These are phyloP conservation scores for Hycleus cichorii DNA, from an alignment of 1,140 invertebrate genomes.

Conservation along the genomic window DNA sequence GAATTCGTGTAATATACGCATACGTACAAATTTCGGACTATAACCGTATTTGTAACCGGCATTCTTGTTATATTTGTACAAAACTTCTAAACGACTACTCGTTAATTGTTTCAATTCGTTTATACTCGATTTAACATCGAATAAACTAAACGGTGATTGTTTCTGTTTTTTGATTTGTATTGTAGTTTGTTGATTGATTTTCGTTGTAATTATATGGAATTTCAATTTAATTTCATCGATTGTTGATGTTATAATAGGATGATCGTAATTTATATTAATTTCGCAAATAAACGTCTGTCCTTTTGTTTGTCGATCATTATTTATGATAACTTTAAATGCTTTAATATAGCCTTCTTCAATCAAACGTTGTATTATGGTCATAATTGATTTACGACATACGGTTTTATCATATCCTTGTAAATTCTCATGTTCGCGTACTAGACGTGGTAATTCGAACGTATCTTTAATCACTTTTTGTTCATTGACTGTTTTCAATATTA, in stretches of 20 bases:
- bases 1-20: slow-evolving; percentile 58
- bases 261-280: slow-evolving; percentile 45
- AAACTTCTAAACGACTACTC: background rate
- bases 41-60: slow-evolving; percentile 4
- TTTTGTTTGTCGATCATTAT: slow-evolving; percentile 43
- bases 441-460: slow-evolving; percentile 47
- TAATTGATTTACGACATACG: slow-evolving; percentile 56
- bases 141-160: slow-evolving; percentile 8
- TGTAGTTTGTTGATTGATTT: background rate
- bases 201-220: slow-evolving; percentile 38
- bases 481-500: slow-evolving; percentile 53
- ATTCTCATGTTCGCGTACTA: slow-evolving; percentile 46
- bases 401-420: slow-evolving; percentile 44
- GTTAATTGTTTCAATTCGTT: slow-evolving; percentile 21
- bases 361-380: slow-evolving; percentile 50
- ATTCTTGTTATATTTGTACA: slow-evolving; percentile 14
- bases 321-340: slow-evolving; percentile 50
- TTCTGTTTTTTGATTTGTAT: slow-evolving; percentile 10
- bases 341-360: slow-evolving; percentile 52
- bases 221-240: slow-evolving; percentile 57
- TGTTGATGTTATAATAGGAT: slow-evolving; percentile 49
- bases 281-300: slow-evolving; percentile 51
- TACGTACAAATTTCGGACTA: slow-evolving; percentile 60
- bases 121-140: slow-evolving; percentile 26
- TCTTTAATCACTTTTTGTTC: slow-evolving; percentile 52